Conservation (phyloP, 23 tunicate genomes). For the Phallusia fumigata region DNA sequence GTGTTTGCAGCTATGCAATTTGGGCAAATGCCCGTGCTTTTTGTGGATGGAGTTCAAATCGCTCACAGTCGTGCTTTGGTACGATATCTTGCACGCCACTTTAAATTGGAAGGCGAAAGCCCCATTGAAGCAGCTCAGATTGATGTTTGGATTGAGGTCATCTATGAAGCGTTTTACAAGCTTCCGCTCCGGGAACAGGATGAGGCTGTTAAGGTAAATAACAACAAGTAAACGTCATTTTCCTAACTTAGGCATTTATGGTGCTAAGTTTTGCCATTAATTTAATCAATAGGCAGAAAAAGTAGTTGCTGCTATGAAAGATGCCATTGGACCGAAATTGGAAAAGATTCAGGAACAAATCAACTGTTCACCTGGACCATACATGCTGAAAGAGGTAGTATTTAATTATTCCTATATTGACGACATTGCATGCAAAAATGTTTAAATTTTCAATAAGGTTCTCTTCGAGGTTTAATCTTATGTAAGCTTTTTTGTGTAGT, state of each 20-base stretch:
- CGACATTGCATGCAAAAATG: no score
- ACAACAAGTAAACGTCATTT: background rate
- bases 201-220: conserved; percentile 17
- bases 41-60: conserved; percentile 50
- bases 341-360: background rate
- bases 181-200: conserved; percentile 23
- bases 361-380: background rate
- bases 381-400: background rate
- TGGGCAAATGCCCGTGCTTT: conserved; percentile 36
- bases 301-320: background rate
- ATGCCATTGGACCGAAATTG: background rate
- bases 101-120: conserved; percentile 20
- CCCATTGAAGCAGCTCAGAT: conserved; percentile 16
- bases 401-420: background rate
- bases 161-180: conserved; percentile 17
- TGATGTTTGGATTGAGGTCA: conserved; percentile 25
- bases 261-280: background rate
- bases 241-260: background rate
- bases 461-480: background rate
- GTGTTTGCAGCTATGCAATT: conserved; percentile 28
- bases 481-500: background rate
- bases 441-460: no score
- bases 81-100: conserved; percentile 32
- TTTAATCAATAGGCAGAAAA: background rate
- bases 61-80: conserved; percentile 41